Base-by-base conservation (phyloP, 2,888 invertebrate genomes). In the Lacanobia oleracea region DNA sequence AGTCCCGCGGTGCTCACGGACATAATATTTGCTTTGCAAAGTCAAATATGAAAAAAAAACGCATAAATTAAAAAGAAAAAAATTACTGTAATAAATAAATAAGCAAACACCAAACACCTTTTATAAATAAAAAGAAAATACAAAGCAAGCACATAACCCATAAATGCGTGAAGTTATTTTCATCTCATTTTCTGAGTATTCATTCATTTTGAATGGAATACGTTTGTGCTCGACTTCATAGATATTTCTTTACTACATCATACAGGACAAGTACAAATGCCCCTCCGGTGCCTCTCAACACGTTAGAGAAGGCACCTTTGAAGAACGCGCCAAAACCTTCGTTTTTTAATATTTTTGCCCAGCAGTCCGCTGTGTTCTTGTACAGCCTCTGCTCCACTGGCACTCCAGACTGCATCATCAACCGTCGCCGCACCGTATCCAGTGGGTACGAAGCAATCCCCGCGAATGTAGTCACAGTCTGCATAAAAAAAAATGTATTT, bases 401-500 rank as follows among this genome's bases (percentile, higher is more conserved):
- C 84, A 97, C 97, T 54, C 98, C 98, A 75, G 99, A 99, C 96
- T 99, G 99, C 99, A 99, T 99, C 99, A 99, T 99, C 98, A 99
- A 98, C 91, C 99, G 97, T 95, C 99, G 97, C 88, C 99, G 97
- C 89, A 98, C 98, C 67, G 99, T 99, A 94, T 99, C 99, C 94
- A 99, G 97, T 78, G 99, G 99, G 96, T 99, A 99, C 51, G 99
- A 99, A 51, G 98, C 96, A 88, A 99, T 97, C 88, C 99, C 99
- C 75, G 99, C 98, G 81, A 98, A 96, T 72, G 99, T 96, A 2
- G 96, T 96, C 72, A 96, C 96, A 89, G 97, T 95, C 98, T 95
- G 88, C 7, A 81, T 10, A 7, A 67, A 40, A 54, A 33, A 4
- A 33, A 33, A 53, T 12, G 12, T 6, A 23, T 9, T 56, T 9